Percentiles rank a stretch among this genome's conserved stretches.
phyloP scores from a whole-genome alignment of 2,797 vertebrate genomes.

The Oreortyx pictus region DNA sequence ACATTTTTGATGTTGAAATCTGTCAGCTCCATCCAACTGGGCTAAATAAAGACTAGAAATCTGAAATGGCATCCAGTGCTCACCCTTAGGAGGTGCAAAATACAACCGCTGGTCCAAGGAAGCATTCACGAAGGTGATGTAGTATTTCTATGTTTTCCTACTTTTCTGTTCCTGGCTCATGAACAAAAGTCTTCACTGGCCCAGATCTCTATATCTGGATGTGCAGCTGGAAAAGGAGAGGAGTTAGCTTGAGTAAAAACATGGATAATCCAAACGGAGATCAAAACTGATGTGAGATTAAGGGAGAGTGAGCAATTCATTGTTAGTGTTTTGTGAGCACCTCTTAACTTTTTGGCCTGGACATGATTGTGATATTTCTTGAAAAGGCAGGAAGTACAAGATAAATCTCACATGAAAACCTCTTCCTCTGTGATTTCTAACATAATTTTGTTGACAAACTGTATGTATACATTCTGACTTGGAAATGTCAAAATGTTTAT shows the following conservation, averaged over 20 bases:
- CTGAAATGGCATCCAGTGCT: neutral
- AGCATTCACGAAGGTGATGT: neutral
- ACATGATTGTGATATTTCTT: neutral
- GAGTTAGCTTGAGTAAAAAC: neutral
- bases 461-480: conserved; percentile 38
- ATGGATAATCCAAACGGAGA: neutral
- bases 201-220: neutral
- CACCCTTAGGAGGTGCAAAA: neutral
- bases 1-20: neutral
- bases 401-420: conserved; percentile 60
- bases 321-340: conserved; percentile 42
- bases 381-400: conserved; percentile 57
- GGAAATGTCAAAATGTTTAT: conserved; percentile 56
- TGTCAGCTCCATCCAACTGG: neutral
- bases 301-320: neutral
- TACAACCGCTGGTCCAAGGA: neutral
- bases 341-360: conserved; percentile 50
- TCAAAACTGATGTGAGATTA: conserved; percentile 25
- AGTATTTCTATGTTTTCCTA: neutral
- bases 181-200: neutral
- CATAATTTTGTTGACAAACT: conserved; percentile 62
- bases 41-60: neutral
- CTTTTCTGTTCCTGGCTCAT: neutral
- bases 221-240: neutral
- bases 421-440: conserved; percentile 51